phyloP scores from a whole-genome alignment of 37 sponge, comb jelly and placozoan genomes.

The Agelas oroides region DNA sequence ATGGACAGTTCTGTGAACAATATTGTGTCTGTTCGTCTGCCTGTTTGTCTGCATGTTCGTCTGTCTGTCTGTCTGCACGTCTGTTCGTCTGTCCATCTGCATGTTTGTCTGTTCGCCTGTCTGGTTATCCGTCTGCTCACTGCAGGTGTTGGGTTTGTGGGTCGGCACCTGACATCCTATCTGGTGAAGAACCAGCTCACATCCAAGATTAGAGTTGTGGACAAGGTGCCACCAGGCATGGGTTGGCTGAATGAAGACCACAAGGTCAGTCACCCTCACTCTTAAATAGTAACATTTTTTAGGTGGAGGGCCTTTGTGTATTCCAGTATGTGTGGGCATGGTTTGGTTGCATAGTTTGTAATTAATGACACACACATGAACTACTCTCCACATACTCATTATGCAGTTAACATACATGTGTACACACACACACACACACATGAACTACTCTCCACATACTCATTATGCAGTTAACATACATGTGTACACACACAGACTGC shows the following conservation, averaged over 20 bases:
- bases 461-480: not conserved
- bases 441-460: not conserved
- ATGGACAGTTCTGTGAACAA: too few relatives aligned
- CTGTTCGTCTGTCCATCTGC: too few relatives aligned
- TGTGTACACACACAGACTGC: constrained; percentile 25
- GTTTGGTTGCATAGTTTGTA: too few relatives aligned
- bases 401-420: not conserved
- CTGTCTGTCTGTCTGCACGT: too few relatives aligned
- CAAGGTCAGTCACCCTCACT: constrained; percentile 53
- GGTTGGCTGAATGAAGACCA: constrained; percentile 93
- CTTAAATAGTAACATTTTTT: not conserved
- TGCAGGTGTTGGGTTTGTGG: constrained; percentile 93
- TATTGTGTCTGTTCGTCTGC: too few relatives aligned
- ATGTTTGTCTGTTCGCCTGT: too few relatives aligned
- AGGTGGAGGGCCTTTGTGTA: not conserved
- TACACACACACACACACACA: not conserved
- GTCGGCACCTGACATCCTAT: constrained; percentile 73
- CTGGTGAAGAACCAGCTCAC: constrained; percentile 72
- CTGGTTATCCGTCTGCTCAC: too few relatives aligned
- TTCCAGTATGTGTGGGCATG: not conserved
- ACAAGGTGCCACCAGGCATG: constrained; percentile 92
- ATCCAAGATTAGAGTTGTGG: constrained; percentile 79
- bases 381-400: not conserved
- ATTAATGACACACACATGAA: too few relatives aligned
- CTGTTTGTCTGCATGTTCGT: too few relatives aligned